A percentile compares a stretch with the other conserved stretches of the same genome.
These are phyloP conservation scores for Onychorhynchus coronatus DNA, from an alignment of 2,113 vertebrate genomes.

Conservation along the genomic window DNA sequence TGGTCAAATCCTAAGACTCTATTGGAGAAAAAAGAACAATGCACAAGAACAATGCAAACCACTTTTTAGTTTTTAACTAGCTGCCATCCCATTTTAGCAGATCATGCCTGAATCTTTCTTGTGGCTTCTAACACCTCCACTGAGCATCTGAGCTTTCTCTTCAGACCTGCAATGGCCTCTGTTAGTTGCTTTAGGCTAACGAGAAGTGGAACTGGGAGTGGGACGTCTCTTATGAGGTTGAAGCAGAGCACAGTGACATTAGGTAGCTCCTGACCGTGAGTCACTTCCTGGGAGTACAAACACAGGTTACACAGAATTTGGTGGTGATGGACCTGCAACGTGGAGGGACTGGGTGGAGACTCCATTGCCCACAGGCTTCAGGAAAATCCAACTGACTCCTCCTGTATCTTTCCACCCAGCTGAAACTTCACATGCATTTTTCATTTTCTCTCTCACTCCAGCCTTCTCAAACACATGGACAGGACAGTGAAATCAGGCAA, in stretches of 20 bases:
- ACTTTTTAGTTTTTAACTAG: not conserved
- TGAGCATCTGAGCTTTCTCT: not conserved
- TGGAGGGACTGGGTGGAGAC: not conserved
- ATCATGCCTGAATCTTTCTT: not conserved
- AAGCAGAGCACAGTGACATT: not conserved
- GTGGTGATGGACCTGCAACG: not conserved
- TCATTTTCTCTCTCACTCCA: not conserved
- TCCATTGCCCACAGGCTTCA: not conserved
- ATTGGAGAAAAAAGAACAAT: not conserved
- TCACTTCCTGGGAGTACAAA: not conserved
- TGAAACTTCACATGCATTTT: not conserved
- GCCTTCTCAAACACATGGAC: not conserved
- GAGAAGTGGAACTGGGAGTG: not conserved
- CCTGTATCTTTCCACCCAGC: not conserved
- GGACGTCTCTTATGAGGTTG: not conserved
- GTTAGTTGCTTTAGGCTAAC: not conserved
- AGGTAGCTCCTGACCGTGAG: not conserved
- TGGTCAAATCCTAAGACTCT: not conserved
- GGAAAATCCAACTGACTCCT: not conserved
- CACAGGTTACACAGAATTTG: not conserved
- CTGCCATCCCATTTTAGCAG: not conserved
- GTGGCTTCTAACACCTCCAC: not conserved
- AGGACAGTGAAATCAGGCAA: not conserved
- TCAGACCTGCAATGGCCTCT: not conserved
- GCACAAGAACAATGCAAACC: accelerated